Base-by-base conservation (phyloP, 2,888 invertebrate genomes). In the Acanthosepion lycidas region DNA sequence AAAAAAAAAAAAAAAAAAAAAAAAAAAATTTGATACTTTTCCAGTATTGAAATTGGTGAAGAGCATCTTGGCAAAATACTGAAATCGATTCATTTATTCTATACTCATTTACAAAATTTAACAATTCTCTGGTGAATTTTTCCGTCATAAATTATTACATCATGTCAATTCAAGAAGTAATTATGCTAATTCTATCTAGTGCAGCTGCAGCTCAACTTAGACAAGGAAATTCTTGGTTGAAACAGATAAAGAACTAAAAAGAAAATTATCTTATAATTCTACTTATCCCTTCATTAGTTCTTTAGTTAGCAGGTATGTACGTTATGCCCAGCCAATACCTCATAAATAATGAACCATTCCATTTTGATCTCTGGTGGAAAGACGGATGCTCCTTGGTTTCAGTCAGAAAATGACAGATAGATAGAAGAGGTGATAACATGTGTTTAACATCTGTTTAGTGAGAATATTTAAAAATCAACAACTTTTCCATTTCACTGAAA, bases 1-100 rank as follows among this genome's bases (percentile, higher is more conserved):
- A 33, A 33, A 78, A 33, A 4, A 12, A 9, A 33, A 78, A 78
- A 28, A 33, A 33, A 78, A 33, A 4, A n/a, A 12, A 9, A 33
- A 78, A 78, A 28, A 33, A 33, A 78, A 33, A 4, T 78, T 78
- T 78, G 78, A 78, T 33, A 78, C n/a, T n/a, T 33, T 78, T 78
- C 78, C 78, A 78, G 33, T 78, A 12, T 6, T 33, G 78, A 33
- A 78, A 78, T 78, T 78, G n/a, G 78, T 78, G n/a, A 78, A 78
- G 33, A 33, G n/a, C 23, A 23, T 78, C 33, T 78, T 78, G 78
- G 78, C 78, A 78, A 33, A n/a, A 78, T n/a, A 78, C 5, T 78
- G n/a, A n/a, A 78, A 78, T 78, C n/a, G 78, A 78, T 78, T n/a
- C n/a, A 28, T 78, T n/a, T n/a, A 78, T 78, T 78, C n/a, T 78